Conservation (phyloP, 92 coral and sea anemone genomes). For the Parazoanthus darwini region DNA sequence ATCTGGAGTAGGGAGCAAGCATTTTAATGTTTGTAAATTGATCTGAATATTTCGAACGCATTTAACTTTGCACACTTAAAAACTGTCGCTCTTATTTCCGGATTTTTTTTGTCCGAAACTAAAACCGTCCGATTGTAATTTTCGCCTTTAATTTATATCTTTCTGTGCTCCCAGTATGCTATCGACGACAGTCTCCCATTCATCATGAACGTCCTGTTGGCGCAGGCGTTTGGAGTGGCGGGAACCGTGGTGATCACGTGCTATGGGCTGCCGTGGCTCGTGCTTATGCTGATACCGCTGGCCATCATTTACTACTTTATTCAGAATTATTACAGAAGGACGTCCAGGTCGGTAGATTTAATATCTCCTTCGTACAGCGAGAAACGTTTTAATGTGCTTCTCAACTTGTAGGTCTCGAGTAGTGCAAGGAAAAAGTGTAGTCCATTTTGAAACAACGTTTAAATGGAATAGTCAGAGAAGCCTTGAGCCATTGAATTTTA, state of each 20-base stretch:
- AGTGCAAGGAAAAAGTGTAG: not conserved
- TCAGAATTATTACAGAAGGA: slow-evolving; percentile 95
- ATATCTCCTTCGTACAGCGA: not conserved
- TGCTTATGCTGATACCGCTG: slow-evolving; percentile 83
- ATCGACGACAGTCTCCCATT: slow-evolving; percentile 97
- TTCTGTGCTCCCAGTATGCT: slow-evolving; percentile 70
- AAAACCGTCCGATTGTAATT: too few species aligned
- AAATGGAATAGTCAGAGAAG: too few species aligned
- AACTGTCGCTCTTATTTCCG: too few species aligned
- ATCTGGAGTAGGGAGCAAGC: too few species aligned
- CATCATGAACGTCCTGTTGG: slow-evolving; percentile 94
- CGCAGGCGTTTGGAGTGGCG: slow-evolving; percentile 94
- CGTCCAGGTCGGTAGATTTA: slow-evolving; percentile 72
- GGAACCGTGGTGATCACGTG: slow-evolving; percentile 97
- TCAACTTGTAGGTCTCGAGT: not conserved
- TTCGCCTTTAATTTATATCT: not conserved
- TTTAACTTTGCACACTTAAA: too few species aligned
- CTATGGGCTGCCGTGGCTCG: slow-evolving; percentile 97
- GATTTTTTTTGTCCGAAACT: too few species aligned
- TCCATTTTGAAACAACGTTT: too few species aligned
- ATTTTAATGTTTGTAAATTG: too few species aligned
- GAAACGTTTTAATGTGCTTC: not conserved
- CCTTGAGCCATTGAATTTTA: too few species aligned
- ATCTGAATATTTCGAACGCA: too few species aligned
- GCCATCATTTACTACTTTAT: slow-evolving; percentile 84